Conservation (phyloP, 2,797 vertebrate species). For the Pipistrellus pygmaeus region DNA sequence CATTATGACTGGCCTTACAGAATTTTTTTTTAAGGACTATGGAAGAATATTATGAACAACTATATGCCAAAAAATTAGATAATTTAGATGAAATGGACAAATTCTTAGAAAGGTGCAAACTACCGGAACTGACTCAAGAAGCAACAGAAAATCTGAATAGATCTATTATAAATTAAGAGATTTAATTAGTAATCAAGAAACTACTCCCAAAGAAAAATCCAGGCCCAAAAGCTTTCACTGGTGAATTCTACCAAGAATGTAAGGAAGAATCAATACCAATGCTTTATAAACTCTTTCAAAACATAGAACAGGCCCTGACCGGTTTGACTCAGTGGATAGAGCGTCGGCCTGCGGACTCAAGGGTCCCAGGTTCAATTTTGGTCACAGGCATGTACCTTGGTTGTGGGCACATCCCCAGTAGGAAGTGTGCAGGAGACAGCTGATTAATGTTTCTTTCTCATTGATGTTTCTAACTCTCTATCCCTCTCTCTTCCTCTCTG, state of each 20-base stretch:
- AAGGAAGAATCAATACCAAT: conserved; percentile 9
- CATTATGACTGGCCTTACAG: background rate
- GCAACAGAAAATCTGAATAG: background rate
- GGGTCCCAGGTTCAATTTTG: too few species aligned
- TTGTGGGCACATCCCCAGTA: too few species aligned
- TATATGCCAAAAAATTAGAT: background rate
- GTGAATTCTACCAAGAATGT: conserved; percentile 9
- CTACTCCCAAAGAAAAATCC: background rate
- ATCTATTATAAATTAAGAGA: background rate
- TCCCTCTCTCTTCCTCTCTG: too few species aligned
- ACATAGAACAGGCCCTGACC: background rate
- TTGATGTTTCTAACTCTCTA: too few species aligned
- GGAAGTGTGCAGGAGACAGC: too few species aligned
- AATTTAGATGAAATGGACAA: background rate
- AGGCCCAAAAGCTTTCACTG: background rate
- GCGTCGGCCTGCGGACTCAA: too few species aligned
- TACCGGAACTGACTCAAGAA: conserved; percentile 4
- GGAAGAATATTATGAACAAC: background rate
- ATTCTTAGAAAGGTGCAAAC: background rate
- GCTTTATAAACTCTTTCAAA: background rate
- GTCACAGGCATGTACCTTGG: too few species aligned
- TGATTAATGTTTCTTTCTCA: too few species aligned
- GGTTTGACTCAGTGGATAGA: too few species aligned
- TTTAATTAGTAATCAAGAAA: background rate
- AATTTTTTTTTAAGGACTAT: background rate